Base-by-base conservation (phyloP, 2,888 invertebrate species). In the Hemicrepidius hirtus region DNA sequence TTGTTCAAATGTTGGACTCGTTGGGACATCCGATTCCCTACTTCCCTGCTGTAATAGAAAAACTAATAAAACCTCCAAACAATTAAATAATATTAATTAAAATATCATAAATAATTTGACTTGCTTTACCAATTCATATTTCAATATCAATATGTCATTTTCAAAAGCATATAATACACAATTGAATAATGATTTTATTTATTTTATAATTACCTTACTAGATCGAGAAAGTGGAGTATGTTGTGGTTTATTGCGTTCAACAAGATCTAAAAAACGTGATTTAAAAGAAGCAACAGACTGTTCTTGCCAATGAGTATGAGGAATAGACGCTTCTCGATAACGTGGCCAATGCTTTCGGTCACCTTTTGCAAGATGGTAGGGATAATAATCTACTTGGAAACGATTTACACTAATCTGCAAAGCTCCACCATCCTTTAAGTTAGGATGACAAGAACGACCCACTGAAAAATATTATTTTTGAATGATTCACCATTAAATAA, bases 371-470 rank as follows among this genome's bases (percentile, higher is more conserved):
- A 96, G 90, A 87, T 99, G 98, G 87, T 97, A 98, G 0, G 99
- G 99, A 88, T 99, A 99, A 83, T 95, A 94, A 86, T 99, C 98
- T 0, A 98, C 89, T 87, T 95, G 95, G 88, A 94, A 94, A 83
- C 94, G 94, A 76, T 93, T 92, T 44, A 99, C 88, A 0, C 95
- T 94, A 71, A 99, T 92, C 88, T 98, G 98, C 65, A 99, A 87
- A 0, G 98, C 97, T 0, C 97, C 99, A 1, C 98, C 98, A 76
- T 95, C 94, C 78, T 93, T 91, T 21, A 97, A 87, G 44, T 94
- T 93, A 0, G 96, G 95, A 88, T 96, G 94, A 73, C 92, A 91
- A 0, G 96, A 96, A 77, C 96, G 89, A 1, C 96, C 96, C 87
- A 92, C 95, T 95, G 84, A 12, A 80, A 82, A 79, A 74, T 59